Conservation (phyloP, 2,888 invertebrate species). For the Plagodis dolabraria region DNA sequence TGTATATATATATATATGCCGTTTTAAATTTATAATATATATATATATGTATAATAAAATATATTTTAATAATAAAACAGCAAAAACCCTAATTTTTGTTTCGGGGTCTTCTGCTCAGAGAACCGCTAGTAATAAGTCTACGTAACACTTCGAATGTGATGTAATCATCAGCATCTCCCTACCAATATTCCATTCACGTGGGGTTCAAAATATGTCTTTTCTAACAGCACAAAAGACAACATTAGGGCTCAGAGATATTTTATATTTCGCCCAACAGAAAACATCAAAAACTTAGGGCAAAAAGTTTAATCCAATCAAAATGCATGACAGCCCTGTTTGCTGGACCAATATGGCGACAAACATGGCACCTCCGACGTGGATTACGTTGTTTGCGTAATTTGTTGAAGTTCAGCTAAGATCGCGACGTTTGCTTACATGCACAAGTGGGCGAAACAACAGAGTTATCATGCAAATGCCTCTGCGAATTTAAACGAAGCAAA, state of each 20-base stretch:
- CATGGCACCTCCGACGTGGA: slow-evolving; percentile 36
- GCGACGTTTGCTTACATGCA: slow-evolving; percentile 40
- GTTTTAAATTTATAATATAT: too few relatives aligned
- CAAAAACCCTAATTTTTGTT: too few relatives aligned
- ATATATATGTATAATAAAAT: too few relatives aligned
- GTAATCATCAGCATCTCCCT: too few relatives aligned
- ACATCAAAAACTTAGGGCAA: slow-evolving; percentile 15
- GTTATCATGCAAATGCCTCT: slow-evolving; percentile 48
- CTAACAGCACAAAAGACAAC: too few relatives aligned
- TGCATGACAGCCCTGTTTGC: slow-evolving; percentile 37
- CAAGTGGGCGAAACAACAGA: slow-evolving; percentile 42
- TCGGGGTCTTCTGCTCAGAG: too few relatives aligned
- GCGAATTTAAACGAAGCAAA: slow-evolving; percentile 16
- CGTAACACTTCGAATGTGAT: too few relatives aligned
- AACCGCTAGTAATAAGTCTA: too few relatives aligned
- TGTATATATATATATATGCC: too few relatives aligned
- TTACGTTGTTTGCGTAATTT: slow-evolving; percentile 44
- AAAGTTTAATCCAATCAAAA: slow-evolving; percentile 34
- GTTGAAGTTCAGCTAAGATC: slow-evolving; percentile 44
- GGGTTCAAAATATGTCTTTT: too few relatives aligned
- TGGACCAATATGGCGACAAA: slow-evolving; percentile 43
- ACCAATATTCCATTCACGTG: too few relatives aligned
- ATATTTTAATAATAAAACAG: too few relatives aligned
- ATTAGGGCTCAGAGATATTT: not conserved
- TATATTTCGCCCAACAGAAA: not conserved